Percentiles rank a stretch among this genome's conserved stretches.
These are phyloP conservation scores for Caenorhabditis tropicalis DNA, from an alignment of 1,140 invertebrate genomes.

Conservation along the genomic window DNA sequence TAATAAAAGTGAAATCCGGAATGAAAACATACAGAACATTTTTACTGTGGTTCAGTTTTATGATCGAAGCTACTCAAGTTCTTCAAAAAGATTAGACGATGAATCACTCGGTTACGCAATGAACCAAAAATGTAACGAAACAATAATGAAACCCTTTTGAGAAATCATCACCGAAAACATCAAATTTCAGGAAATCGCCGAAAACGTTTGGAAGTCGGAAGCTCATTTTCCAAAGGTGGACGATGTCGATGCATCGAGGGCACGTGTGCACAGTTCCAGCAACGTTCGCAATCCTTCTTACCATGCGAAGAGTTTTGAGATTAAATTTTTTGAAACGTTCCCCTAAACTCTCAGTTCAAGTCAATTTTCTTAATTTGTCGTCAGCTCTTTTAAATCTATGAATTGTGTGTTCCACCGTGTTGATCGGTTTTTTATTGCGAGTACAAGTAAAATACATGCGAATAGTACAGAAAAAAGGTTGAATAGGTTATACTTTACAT, in stretches of 20 bases:
- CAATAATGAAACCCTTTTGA: too few species aligned
- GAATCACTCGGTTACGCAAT: too few species aligned
- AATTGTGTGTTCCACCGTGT: slow-evolving; percentile 41
- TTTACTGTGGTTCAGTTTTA: too few species aligned
- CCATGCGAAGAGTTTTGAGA: slow-evolving; percentile 47
- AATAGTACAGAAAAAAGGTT: too few species aligned
- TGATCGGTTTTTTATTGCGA: background rate
- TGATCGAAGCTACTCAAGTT: too few species aligned
- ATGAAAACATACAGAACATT: too few species aligned
- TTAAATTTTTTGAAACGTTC: background rate
- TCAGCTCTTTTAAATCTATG: too few species aligned
- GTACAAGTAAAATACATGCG: too few species aligned
- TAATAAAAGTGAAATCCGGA: background rate
- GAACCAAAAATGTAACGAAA: too few species aligned
- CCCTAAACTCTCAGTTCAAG: background rate
- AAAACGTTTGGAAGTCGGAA: slow-evolving; percentile 43
- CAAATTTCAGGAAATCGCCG: slow-evolving; percentile 7
- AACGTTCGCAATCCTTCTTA: background rate
- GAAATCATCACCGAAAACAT: too few species aligned
- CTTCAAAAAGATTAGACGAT: too few species aligned
- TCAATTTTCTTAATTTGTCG: background rate
- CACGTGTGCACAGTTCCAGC: slow-evolving; percentile 29
- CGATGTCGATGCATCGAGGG: slow-evolving; percentile 46
- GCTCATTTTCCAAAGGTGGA: slow-evolving; percentile 27
- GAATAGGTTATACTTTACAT: too few species aligned